Evolutionary conservation across 2,797 vertebrate genomes (phyloP), one percentile per base, ranked within the genome.

Genomic region (Buceros bicornis): DNA sequence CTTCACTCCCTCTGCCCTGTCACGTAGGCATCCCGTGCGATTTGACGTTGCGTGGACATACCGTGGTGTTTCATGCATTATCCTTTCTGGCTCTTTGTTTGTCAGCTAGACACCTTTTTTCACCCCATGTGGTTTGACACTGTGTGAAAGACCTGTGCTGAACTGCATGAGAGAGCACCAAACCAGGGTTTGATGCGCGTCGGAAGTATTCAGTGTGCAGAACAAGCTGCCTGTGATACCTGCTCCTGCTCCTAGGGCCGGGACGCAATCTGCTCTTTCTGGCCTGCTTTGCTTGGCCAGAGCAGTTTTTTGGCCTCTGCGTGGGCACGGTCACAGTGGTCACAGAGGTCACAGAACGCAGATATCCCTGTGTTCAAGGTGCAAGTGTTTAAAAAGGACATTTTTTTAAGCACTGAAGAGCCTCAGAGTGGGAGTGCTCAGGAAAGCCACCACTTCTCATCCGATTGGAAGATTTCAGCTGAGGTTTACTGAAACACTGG

Each of bases 41-140:
- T 83, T 66, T 60, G 53, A 84, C 3, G 2, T 78, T 53, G 37
- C 61, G 5, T 42, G 65, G 48, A 42, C 29, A 7, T 18, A 66
- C 51, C 0, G 0, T 25, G 43, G 54, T 56, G 20, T 78, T 92
- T 51, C 61, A 65, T 29, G 22, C 10, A 2, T 69, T 72, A 19
- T 58, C 51, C 28, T 48, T 65, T 74, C 66, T 48, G 66, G 11
- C 11, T 87, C 73, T 90, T 94, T 88, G 66, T 93, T 89, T 95
- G 82, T 69, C 73, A 79, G 47, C 73, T 40, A 66, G 29, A 43
- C 35, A 51, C 33, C 12, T 35, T 64, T 77, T 51, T 80, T 76
- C 11, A 11, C 72, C 45, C 50, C 42, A 10, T 61, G 57, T 71
- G 76, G 73, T 64, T 90, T 93, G 47, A 65, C 40, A 18, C 28